phyloP scores from a whole-genome alignment of 1,140 invertebrate species.

The Apis cerana region DNA sequence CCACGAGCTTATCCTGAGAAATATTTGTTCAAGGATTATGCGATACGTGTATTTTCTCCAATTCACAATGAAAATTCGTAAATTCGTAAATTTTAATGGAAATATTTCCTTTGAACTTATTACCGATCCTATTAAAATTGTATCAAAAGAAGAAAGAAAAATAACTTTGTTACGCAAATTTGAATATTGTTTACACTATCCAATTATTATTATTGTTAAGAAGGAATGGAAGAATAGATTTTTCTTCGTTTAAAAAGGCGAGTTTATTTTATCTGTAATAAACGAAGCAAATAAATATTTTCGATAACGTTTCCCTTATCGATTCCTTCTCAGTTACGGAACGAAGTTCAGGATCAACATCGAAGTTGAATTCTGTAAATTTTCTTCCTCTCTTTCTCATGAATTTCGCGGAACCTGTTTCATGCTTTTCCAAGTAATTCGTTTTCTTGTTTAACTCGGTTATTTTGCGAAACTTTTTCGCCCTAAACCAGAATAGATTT shows the following conservation, averaged over 20 bases:
- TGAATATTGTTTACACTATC: too few relatives aligned
- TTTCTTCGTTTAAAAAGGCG: too few relatives aligned
- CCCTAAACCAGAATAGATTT: neutral
- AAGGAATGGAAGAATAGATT: too few relatives aligned
- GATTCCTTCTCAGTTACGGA: neutral
- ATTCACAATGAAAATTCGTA: too few relatives aligned
- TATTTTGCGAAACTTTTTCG: neutral
- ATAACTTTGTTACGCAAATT: too few relatives aligned
- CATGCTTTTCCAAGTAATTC: conserved; percentile 15
- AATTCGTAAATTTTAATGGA: too few relatives aligned
- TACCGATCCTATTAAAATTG: too few relatives aligned
- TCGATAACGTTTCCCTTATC: neutral
- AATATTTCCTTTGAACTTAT: too few relatives aligned
- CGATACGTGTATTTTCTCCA: too few relatives aligned
- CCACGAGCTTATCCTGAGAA: neutral
- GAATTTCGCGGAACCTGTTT: conserved; percentile 1
- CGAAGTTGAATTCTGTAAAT: conserved; percentile 13
- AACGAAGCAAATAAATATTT: conserved; percentile 4
- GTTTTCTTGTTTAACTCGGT: neutral
- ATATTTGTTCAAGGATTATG: neutral
- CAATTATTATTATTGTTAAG: too few relatives aligned
- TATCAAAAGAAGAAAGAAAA: too few relatives aligned
- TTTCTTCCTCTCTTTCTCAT: neutral
- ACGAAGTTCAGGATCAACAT: conserved; percentile 20
- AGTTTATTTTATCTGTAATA: neutral